Conservation (phyloP, 2,888 invertebrate species). For the Drymonia ruficornis region DNA sequence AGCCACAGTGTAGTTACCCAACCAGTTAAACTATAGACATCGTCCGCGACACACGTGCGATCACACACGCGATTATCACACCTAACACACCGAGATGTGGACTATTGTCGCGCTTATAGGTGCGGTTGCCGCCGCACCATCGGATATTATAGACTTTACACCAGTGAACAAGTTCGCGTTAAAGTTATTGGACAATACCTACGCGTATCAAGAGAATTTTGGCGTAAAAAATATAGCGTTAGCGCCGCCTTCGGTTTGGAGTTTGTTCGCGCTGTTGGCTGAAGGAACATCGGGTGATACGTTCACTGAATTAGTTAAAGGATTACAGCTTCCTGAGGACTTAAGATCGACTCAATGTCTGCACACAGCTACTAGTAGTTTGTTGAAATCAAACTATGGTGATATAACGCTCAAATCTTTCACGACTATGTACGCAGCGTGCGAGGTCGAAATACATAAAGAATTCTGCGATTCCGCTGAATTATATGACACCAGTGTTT, state of each 20-base stretch:
- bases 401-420: slow-evolving; percentile 65
- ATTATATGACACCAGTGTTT: slow-evolving; percentile 81
- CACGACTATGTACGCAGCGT: slow-evolving; percentile 67
- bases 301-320: slow-evolving; percentile 64
- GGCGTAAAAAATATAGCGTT: slow-evolving; percentile 66
- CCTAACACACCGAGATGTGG: slow-evolving; percentile 50
- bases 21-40: slow-evolving; percentile 65
- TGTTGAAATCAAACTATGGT: slow-evolving; percentile 55
- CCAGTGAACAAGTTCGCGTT: slow-evolving; percentile 69
- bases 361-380: slow-evolving; percentile 56
- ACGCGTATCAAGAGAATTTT: slow-evolving; percentile 68
- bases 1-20: slow-evolving; percentile 51
- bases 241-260: slow-evolving; percentile 77
- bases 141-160: slow-evolving; percentile 51
- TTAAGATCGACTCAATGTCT: slow-evolving; percentile 63
- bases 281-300: slow-evolving; percentile 75
- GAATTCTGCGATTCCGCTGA: slow-evolving; percentile 72
- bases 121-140: slow-evolving; percentile 57
- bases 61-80: slow-evolving; percentile 26
- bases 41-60: slow-evolving; percentile 65
- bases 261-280: slow-evolving; percentile 68
- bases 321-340: slow-evolving; percentile 63
- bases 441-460: slow-evolving; percentile 59
- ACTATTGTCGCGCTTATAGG: slow-evolving; percentile 53
- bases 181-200: slow-evolving; percentile 66